Evolutionary conservation across 2,797 vertebrate species (phyloP).

Genomic region (Gadopsis bispinosus): DNA sequence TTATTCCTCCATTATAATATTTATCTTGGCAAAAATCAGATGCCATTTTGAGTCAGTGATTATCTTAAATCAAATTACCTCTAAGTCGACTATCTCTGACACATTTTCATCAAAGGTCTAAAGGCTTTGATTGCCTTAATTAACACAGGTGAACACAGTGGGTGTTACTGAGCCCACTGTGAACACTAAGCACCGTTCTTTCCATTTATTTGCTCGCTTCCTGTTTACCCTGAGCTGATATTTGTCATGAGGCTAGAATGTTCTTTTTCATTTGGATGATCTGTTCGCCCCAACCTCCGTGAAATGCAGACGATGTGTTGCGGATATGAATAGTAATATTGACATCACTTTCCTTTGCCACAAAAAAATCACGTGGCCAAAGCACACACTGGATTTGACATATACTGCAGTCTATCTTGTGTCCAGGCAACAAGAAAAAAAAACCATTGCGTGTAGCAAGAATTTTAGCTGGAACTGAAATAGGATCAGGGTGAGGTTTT

Average conservation of each 20-base stretch:
- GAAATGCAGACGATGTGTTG: conserved; percentile 7
- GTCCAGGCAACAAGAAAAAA: conserved; percentile 24
- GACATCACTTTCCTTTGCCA: conserved; percentile 13
- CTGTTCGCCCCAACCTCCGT: conserved; percentile 25
- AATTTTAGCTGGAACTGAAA: conserved; percentile 22
- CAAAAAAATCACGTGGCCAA: background rate
- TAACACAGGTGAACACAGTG: conserved; percentile 31
- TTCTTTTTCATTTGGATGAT: conserved; percentile 25
- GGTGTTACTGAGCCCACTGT: conserved; percentile 10
- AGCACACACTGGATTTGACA: conserved; percentile 6
- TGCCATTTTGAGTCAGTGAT: conserved; percentile 26
- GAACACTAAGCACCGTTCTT: conserved; percentile 41
- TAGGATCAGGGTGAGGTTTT: conserved; percentile 28
- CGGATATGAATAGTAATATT: conserved; percentile 15
- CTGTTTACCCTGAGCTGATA: conserved; percentile 46
- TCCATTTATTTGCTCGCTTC: conserved; percentile 15
- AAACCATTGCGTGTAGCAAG: background rate
- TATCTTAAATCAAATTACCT: conserved; percentile 39
- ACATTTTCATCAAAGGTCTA: conserved; percentile 31
- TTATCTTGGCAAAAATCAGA: background rate
- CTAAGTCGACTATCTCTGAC: conserved; percentile 9
- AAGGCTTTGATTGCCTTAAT: conserved; percentile 32
- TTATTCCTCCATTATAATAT: conserved; percentile 9
- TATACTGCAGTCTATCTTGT: conserved; percentile 8
- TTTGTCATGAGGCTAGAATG: conserved; percentile 52